Evolutionary conservation across 1,140 invertebrate genomes (phyloP).

Genomic region (Caenorhabditis brenneri): DNA sequence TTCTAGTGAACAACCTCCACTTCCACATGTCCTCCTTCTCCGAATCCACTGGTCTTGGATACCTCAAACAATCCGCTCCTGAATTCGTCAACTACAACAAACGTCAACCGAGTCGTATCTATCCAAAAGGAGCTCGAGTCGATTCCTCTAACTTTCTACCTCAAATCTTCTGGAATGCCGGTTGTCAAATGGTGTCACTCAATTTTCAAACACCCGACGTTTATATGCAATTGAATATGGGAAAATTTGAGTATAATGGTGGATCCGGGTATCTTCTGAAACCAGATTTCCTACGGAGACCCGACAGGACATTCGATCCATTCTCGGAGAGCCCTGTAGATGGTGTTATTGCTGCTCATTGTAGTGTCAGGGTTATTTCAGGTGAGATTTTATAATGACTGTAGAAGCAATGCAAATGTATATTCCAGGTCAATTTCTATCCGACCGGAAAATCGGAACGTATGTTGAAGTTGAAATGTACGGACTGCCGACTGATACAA

Average conservation of each 20-base stretch:
- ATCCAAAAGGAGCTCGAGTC: constrained; percentile 95
- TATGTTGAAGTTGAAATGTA: constrained; percentile 99
- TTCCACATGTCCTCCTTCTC: constrained; percentile 99
- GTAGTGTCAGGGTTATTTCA: constrained; percentile 84
- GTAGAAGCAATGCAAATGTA: neutral
- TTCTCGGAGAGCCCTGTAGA: constrained; percentile 99
- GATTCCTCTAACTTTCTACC: constrained; percentile 99
- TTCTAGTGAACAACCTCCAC: constrained; percentile 88
- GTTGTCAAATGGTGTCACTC: constrained; percentile 99
- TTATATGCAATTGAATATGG: constrained; percentile 99
- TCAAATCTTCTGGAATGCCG: constrained; percentile 99
- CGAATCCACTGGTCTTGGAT: constrained; percentile 90
- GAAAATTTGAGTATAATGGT: constrained; percentile 99
- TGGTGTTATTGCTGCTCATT: constrained; percentile 97
- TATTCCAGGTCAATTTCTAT: constrained; percentile 91
- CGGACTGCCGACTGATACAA: constrained; percentile 96
- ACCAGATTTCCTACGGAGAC: constrained; percentile 96
- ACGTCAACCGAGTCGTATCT: constrained; percentile 96
- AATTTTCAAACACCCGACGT: constrained; percentile 99
- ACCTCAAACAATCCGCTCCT: constrained; percentile 91
- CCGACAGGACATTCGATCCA: constrained; percentile 95
- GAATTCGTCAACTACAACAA: constrained; percentile 99
- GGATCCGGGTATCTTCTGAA: constrained; percentile 95
- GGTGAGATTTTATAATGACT: constrained; percentile 33
- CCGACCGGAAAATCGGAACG: constrained; percentile 97